phyloP scores from a whole-genome alignment of 2,797 vertebrate genomes.

The Intellagama lesueurii region DNA sequence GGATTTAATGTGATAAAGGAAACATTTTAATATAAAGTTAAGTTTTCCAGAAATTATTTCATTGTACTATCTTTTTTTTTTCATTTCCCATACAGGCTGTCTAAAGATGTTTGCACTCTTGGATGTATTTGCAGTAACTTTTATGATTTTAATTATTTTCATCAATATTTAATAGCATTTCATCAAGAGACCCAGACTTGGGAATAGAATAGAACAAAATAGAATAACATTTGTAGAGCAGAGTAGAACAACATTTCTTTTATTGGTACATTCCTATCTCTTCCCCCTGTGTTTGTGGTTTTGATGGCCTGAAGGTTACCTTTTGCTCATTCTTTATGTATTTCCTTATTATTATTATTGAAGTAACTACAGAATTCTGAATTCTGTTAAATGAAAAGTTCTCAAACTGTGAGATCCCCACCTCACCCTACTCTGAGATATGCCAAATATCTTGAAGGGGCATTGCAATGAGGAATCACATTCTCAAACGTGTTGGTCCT shows the following conservation, averaged over 20 bases:
- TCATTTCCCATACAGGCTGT: neutral
- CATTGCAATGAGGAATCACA: neutral
- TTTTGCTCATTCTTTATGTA: neutral
- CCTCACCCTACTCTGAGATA: neutral
- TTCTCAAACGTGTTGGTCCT: neutral
- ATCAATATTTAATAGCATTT: neutral
- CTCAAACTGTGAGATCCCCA: neutral
- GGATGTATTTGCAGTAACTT: conserved; percentile 17
- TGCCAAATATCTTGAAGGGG: neutral
- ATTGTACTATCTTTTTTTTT: neutral
- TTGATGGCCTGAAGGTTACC: no score
- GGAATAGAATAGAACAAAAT: neutral
- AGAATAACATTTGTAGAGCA: neutral
- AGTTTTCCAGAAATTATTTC: conserved; percentile 10
- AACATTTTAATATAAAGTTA: conserved; percentile 14
- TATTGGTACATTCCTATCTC: neutral
- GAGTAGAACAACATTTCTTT: neutral
- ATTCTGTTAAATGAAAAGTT: neutral
- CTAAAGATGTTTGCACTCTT: conserved; percentile 2
- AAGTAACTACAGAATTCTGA: neutral
- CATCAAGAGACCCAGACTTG: no score
- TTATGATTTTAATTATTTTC: neutral
- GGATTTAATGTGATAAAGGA: neutral
- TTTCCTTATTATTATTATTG: neutral
- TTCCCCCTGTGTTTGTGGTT: neutral